These are phyloP conservation scores for Castor canadensis DNA, from an alignment of 2,113 vertebrate species.

Conservation along the genomic window DNA sequence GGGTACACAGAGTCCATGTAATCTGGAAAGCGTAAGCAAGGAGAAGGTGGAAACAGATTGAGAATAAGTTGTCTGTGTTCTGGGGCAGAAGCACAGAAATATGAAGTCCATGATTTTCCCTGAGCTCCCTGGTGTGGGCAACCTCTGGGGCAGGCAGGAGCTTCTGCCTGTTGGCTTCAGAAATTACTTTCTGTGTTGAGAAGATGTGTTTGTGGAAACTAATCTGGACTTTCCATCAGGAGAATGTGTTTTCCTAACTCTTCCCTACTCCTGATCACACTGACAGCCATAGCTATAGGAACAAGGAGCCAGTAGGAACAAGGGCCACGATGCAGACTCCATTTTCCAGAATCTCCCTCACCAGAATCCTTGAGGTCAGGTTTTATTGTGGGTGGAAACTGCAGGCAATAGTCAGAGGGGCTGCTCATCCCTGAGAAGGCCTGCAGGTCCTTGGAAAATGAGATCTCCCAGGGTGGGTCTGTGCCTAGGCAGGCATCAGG, in stretches of 20 bases:
- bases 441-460: background rate
- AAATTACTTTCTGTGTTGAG: background rate
- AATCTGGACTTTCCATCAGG: background rate
- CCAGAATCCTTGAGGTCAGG: background rate
- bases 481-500: background rate
- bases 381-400: background rate
- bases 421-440: background rate
- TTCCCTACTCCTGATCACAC: background rate
- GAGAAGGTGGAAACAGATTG: background rate
- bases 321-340: too few species aligned
- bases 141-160: too few species aligned
- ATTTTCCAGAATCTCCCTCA: background rate
- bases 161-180: background rate
- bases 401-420: background rate
- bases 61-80: background rate
- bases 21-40: background rate
- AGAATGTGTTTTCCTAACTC: background rate
- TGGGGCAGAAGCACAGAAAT: background rate
- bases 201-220: background rate
- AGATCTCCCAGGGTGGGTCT: background rate
- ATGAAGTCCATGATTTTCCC: accelerated
- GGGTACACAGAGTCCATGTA: background rate
- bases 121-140: accelerated
- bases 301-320: background rate
- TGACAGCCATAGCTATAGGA: background rate